phyloP scores from a whole-genome alignment of 2,888 invertebrate species.

The Rhabditoides inermis region DNA sequence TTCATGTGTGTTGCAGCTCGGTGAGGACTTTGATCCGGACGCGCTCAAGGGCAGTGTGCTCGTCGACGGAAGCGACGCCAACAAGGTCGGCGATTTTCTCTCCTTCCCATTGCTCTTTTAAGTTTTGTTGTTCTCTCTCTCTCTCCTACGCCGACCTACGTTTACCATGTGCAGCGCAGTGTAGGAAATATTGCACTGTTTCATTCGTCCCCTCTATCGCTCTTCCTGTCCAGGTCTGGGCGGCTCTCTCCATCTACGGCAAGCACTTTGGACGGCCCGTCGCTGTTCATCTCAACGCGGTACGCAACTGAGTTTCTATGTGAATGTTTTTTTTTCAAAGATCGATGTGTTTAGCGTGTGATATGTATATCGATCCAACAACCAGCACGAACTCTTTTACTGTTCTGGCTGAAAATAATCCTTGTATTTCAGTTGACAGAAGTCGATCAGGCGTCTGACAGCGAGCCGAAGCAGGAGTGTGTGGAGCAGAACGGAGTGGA shows the following conservation, averaged over 20 bases:
- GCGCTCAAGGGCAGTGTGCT: slow-evolving; percentile 27
- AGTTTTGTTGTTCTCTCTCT: not conserved
- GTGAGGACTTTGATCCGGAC: slow-evolving; percentile 17
- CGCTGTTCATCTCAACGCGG: slow-evolving; percentile 34
- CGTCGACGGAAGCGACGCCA: slow-evolving; percentile 23
- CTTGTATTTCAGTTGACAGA: slow-evolving; percentile 20
- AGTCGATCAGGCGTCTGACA: slow-evolving; percentile 7
- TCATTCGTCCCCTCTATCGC: not conserved
- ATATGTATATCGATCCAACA: not conserved
- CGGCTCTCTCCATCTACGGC: slow-evolving; percentile 38
- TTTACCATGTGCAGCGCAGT: too few species aligned
- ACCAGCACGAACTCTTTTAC: not conserved
- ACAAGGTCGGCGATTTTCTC: slow-evolving; percentile 12
- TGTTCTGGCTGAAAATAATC: not conserved
- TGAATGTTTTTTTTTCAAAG: not conserved
- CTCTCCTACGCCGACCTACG: too few species aligned
- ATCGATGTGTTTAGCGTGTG: not conserved
- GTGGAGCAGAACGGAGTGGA: too few species aligned
- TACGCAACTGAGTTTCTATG: slow-evolving; percentile 8
- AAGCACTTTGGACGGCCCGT: slow-evolving; percentile 26
- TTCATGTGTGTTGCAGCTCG: not conserved
- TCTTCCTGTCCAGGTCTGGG: slow-evolving; percentile 27
- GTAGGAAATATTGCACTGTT: too few species aligned
- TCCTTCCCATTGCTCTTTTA: slow-evolving; percentile 1
- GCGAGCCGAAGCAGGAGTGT: too few species aligned